Evolutionary conservation across 2,888 invertebrate genomes (phyloP), one percentile per base, ranked within the genome.

Genomic region (Drosophila gaucha): DNA sequence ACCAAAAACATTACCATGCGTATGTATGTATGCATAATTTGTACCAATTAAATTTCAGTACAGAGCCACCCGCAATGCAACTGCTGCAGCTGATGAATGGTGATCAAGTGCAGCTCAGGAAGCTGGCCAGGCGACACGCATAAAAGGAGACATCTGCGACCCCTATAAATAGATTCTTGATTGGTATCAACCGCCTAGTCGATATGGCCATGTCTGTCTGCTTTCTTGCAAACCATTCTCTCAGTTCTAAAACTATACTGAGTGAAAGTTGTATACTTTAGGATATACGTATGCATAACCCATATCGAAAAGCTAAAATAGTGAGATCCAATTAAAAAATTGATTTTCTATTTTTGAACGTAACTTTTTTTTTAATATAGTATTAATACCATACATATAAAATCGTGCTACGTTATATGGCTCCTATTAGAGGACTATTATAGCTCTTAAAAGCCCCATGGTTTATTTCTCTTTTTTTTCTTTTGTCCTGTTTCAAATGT

Each of bases 31-130:
- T 73, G 55, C 65, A 83, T 83, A 86, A 83, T 83, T 86, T 88
- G 69, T 88, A 64, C 49, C 78, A 88, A 83, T 88, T 83, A 85
- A 69, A 84, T 65, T 84, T 58, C 74, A 66, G 71, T 66, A 70
- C 47, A 46, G 58, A 67, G 55, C 56, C 44, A 39, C 49, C 30
- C 51, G 14, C 46, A 33, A 38, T 67, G 35, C 52, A 22, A 30
- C 41, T 35, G 46, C 30, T 39, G 39, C 12, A 44, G 39, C 24
- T 39, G 31, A 46, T 69, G 26, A 30, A 33, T 39, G 28, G 26
- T 51, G 26, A 57, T 66, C 39, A 62, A 52, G 30, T 55, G 46
- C 28, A 30, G 64, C 20, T n/a, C 33, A 57, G 41, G 39, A 58
- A 52, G 50, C 58, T 73, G 67, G 41, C 24, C 39, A 20, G 24